Evolutionary conservation across 2,797 vertebrate genomes (phyloP).

Genomic region (Crenuchus spilurus): DNA sequence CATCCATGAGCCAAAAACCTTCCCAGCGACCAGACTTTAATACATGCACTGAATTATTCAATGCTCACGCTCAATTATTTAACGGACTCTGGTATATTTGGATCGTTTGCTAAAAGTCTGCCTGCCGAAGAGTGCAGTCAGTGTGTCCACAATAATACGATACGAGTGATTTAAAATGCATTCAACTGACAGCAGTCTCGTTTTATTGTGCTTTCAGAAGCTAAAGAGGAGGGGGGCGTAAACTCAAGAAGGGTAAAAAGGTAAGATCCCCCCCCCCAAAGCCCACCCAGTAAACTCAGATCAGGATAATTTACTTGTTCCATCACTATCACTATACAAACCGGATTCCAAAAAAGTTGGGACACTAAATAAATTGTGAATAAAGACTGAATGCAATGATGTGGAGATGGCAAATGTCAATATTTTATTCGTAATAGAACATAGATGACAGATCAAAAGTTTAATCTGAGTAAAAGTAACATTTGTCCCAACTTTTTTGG

Average conservation of each 20-base stretch:
- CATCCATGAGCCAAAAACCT: slow-evolving; percentile 56
- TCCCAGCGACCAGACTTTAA: slow-evolving; percentile 62
- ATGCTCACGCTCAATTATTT: slow-evolving; percentile 62
- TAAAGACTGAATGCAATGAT: too few species aligned
- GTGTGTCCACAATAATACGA: slow-evolving; percentile 25
- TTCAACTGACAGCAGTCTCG: slow-evolving; percentile 1
- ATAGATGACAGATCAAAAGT: too few species aligned
- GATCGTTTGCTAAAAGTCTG: slow-evolving; percentile 58
- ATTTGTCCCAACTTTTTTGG: too few species aligned
- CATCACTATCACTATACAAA: background rate
- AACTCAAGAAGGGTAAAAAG: background rate
- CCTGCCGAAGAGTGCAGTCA: slow-evolving; percentile 27
- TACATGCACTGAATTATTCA: slow-evolving; percentile 65
- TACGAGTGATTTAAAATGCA: background rate
- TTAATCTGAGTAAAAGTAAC: too few species aligned
- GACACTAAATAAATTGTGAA: too few species aligned
- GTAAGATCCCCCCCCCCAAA: too few species aligned
- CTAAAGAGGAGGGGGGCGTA: background rate
- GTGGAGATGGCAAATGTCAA: too few species aligned
- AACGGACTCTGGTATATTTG: slow-evolving; percentile 63
- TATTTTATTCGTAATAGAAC: too few species aligned
- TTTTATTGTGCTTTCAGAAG: background rate
- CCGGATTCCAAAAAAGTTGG: too few species aligned
- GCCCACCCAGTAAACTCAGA: too few species aligned
- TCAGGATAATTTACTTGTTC: background rate